Conservation (phyloP, 2,888 invertebrate species). For the Acanthococcus lagerstroemiae region DNA sequence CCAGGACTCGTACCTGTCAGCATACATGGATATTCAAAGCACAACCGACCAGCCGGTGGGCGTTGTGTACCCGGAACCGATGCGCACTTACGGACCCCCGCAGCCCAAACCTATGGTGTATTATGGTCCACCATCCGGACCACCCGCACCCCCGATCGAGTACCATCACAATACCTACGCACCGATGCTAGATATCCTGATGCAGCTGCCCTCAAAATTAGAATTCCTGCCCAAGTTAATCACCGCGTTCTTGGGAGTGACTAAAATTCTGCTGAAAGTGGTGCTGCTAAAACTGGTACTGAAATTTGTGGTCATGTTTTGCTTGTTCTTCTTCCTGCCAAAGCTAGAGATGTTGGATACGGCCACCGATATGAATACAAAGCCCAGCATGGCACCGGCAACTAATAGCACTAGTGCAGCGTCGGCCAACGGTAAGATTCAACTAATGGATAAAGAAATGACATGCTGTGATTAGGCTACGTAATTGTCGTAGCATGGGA, state of each 20-base stretch:
- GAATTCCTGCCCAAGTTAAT: conserved; percentile 18
- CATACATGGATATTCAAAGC: conserved; percentile 19
- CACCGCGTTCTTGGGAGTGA: neutral
- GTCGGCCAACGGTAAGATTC: conserved; percentile 8
- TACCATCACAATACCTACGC: neutral
- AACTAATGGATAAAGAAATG: neutral
- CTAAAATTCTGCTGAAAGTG: conserved; percentile 21
- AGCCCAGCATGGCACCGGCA: neutral
- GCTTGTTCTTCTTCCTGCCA: conserved; percentile 24
- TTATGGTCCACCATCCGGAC: conserved; percentile 6
- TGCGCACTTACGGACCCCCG: conserved; percentile 15
- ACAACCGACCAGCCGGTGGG: neutral
- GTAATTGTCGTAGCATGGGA: too few relatives aligned
- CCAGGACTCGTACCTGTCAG: conserved; percentile 18
- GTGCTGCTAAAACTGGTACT: conserved; percentile 20
- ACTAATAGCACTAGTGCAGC: neutral
- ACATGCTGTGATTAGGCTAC: neutral
- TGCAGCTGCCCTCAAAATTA: conserved; percentile 8
- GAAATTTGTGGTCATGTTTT: conserved; percentile 23
- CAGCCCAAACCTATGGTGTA: neutral
- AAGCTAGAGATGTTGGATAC: conserved; percentile 21
- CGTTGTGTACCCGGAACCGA: conserved; percentile 20
- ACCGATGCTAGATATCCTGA: conserved; percentile 6
- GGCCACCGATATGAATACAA: conserved; percentile 7
- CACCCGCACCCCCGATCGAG: neutral